Evolutionary conservation across 2,113 vertebrate species (phyloP), one percentile per base, ranked within the genome.

Genomic region (Ailuropoda melanoleuca): DNA sequence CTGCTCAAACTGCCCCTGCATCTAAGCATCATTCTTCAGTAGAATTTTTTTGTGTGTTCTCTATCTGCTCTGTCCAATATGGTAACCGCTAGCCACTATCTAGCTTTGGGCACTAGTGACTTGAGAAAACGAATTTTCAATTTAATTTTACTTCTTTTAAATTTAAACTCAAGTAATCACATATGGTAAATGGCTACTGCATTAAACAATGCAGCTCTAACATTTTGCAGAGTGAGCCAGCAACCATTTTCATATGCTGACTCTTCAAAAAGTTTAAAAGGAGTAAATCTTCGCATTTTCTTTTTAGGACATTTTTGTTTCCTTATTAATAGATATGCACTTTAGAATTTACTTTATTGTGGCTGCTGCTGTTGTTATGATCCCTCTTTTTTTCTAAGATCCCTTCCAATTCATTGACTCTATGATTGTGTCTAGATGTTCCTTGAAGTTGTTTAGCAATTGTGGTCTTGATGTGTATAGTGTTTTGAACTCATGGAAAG

Each of bases 111-210:
- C 14, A 53, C 43, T 6, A 88, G 62, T 12, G 72, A 77, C 19
- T 85, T 34, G 29, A 53, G 56, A 18, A 81, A 70, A 8, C 46
- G 19, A 90, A 68, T n/a, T 78, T 85, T 92, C 56, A 81, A 81
- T 85, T 96, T 78, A 60, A 92, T 78, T 74, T 91, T 90, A 78
- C 19, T 50, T 75, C 72, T 81, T 50, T 88, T 93, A 74, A 95
- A 75, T 58, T 74, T 94, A 88, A 75, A 43, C 43, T 55, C 77
- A 53, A 83, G 72, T 93, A 90, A 85, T 77, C 15, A 12, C 3
- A 53, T 12, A 8, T 46, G 21, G 4, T 23, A 43, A 75, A 31
- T 58, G 17, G 2, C n/a, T 90, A 43, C 13, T 80, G 4, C 60
- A 43, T 23, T 55, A 15, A 43, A 55, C 17, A 94, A 18, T 3